Base-by-base conservation (phyloP, 2,113 vertebrate species). In the Cynopterus brachyotis region DNA sequence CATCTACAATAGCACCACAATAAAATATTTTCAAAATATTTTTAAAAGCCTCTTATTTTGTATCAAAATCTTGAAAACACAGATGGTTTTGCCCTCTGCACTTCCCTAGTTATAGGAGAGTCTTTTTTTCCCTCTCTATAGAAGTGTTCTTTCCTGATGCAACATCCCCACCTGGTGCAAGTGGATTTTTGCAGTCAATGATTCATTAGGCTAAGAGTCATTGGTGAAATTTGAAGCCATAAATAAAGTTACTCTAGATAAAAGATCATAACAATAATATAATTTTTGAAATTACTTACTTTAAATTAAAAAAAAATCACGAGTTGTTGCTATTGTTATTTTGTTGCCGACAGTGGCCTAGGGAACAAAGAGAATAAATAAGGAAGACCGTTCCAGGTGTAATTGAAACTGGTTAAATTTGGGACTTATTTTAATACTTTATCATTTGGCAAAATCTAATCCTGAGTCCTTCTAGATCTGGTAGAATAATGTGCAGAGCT, bases 111-210 rank as follows among this genome's bases (percentile, higher is more conserved):
- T 53, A 12, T 24, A 19, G 69, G 20, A 66, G 24, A 88, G 81
- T 13, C 16, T 28, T 91, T n/a, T 45, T 57, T 57, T 57, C 45
- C 73, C 37, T 13, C 9, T 40, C 42, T 9, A n/a, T 11, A 78
- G 47, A 12, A 40, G 6, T 20, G 12, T 9, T 89, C 40, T 96
- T 97, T 94, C 69, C 67, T 82, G 62, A 81, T 47, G 75, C 80
- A 96, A 82, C 57, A 94, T 73, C 91, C 67, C 94, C 95, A 96
- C 81, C 93, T 95, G 93, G 91, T 97, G 91, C 95, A 67, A 72
- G 72, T 0, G 42, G 78, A 73, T 30, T 40, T 70, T 93, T 66
- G 40, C 66, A 95, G 66, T 64, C 91, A 69, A 84, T 62, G 19
- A n/a, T 45, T 75, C n/a, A 24, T 24, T 28, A 75, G 12, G 9